phyloP scores from a whole-genome alignment of 2,888 invertebrate genomes.

The Cartodere bifasciata region DNA sequence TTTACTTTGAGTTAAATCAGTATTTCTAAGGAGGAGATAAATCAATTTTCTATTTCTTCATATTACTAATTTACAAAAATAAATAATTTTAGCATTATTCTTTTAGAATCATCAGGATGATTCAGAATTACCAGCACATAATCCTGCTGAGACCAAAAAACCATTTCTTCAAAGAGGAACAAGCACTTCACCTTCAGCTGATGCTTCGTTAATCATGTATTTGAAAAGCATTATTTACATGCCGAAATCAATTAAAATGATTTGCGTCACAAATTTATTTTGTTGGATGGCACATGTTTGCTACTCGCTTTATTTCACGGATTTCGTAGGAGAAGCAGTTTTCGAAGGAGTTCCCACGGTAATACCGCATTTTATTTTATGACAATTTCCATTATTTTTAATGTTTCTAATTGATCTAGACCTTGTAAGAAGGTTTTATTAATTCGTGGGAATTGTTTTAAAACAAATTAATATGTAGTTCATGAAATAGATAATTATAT shows the following conservation, averaged over 20 bases:
- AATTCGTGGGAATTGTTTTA: too few relatives aligned
- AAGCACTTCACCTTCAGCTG: conserved; percentile 25
- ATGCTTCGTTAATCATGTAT: conserved; percentile 60
- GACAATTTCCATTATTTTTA: background rate
- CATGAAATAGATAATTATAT: background rate
- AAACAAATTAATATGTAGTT: too few relatives aligned
- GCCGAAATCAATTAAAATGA: conserved; percentile 73
- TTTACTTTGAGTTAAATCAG: too few relatives aligned
- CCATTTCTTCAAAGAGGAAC: conserved; percentile 4
- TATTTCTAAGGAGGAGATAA: too few relatives aligned
- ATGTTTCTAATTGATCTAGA: background rate
- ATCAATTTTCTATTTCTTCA: too few relatives aligned
- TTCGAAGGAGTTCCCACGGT: conserved; percentile 79
- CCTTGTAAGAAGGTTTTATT: too few relatives aligned
- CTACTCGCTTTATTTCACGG: conserved; percentile 92
- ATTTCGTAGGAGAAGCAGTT: conserved; percentile 87
- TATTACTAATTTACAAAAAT: too few relatives aligned
- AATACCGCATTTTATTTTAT: conserved; percentile 26
- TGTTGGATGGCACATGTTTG: conserved; percentile 98
- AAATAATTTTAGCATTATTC: too few relatives aligned
- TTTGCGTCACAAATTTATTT: conserved; percentile 88
- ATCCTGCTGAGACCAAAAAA: too few relatives aligned
- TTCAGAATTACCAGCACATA: too few relatives aligned
- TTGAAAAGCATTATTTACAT: conserved; percentile 82
- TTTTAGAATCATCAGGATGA: too few relatives aligned